These are phyloP conservation scores for Halocaridina rubra DNA, from an alignment of 2,888 invertebrate genomes.

Conservation along the genomic window DNA sequence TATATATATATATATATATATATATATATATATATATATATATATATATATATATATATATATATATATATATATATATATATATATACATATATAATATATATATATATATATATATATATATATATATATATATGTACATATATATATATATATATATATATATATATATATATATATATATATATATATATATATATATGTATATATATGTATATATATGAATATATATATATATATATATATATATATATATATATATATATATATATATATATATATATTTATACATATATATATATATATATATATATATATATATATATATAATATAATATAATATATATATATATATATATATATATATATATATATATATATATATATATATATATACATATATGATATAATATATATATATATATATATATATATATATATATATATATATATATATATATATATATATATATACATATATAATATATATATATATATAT, in stretches of 20 bases:
- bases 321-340: not conserved
- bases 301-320: slow-evolving; percentile 12
- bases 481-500: not conserved
- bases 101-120: not conserved
- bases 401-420: not conserved
- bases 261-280: slow-evolving; percentile 14
- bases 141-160: not conserved
- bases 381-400: too few relatives aligned
- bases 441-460: not conserved
- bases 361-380: not conserved
- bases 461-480: too few relatives aligned
- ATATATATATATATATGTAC: not conserved
- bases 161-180: slow-evolving; percentile 2
- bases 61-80: not conserved
- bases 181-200: slow-evolving; percentile 12
- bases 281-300: too few relatives aligned
- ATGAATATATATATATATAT: not conserved
- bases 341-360: not conserved
- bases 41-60: too few relatives aligned
- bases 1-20: too few relatives aligned
- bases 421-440: not conserved
- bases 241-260: not conserved
- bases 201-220: slow-evolving; percentile 3
- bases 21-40: too few relatives aligned
- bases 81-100: too few relatives aligned